These are phyloP conservation scores for Mustela lutreola DNA, from an alignment of 2,113 vertebrate species.

Conservation along the genomic window DNA sequence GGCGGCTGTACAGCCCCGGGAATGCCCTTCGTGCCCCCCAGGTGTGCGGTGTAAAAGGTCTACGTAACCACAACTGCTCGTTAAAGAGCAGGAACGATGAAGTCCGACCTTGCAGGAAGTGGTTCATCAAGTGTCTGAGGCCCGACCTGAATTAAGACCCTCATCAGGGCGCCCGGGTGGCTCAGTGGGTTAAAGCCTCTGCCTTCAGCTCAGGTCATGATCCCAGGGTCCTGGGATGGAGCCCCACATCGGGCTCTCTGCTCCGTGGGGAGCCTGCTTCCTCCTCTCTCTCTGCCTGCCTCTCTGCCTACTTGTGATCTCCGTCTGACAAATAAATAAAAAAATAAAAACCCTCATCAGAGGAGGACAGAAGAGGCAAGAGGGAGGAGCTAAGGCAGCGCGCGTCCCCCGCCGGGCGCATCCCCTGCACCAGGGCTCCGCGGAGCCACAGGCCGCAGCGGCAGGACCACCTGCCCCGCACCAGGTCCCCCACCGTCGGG, in stretches of 20 bases:
- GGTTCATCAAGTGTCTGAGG: not conserved
- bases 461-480: not conserved
- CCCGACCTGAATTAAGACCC: not conserved
- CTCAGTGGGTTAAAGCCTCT: too few species aligned
- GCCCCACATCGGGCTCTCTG: too few species aligned
- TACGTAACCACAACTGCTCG: not conserved
- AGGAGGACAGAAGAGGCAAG: not conserved
- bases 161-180: not conserved
- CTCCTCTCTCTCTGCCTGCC: too few species aligned
- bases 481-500: not conserved
- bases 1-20: rapidly evolving
- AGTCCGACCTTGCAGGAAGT: not conserved
- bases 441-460: not conserved
- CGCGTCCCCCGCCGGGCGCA: too few species aligned
- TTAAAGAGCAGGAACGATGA: not conserved
- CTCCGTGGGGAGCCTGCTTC: too few species aligned
- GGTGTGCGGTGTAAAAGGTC: not conserved
- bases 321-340: too few species aligned
- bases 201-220: too few species aligned
- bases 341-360: not conserved
- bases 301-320: too few species aligned
- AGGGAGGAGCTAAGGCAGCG: not conserved
- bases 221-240: too few species aligned
- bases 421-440: not conserved
- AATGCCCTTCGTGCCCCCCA: not conserved